Evolutionary conservation across 2,113 vertebrate species (phyloP), one percentile per base, ranked within the genome.

Genomic region (Anser brachyrhynchus): DNA sequence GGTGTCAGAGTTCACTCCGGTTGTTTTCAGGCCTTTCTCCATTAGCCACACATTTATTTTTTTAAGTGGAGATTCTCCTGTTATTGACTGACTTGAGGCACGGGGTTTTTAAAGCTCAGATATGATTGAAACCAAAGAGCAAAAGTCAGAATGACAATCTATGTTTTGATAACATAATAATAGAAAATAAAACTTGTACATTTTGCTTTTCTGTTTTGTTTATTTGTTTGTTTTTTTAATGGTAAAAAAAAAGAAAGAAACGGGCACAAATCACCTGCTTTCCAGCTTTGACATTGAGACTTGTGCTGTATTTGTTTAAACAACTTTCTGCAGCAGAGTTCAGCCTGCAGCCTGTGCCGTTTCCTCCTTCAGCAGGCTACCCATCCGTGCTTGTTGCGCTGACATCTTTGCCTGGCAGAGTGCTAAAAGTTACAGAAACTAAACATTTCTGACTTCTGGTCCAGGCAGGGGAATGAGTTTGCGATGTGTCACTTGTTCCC

Each of bases 291-390:
- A 76, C 51, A 5, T 11, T 39, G 6, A 72, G 69, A 88, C 28
- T 76, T 57, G 44, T 54, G 17, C 26, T 37, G 16, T 18, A 39
- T 55, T 43, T 22, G 6, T 39, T 87, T 61, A 33, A 90, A 82
- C 41, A n/a, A 26, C 22, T 39, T 16, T 52, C 12, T 37, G 39
- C 67, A 82, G 12, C 73, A 74, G 35, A 39, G 51, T 23, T 39
- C 29, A 67, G 28, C 51, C 61, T 65, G 28, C 31, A 52, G 4
- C 4, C 6, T 0, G 0, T 46, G 51, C n/a, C 3, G 2, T 25
- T 6, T 59, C 25, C 54, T 46, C 59, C 25, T 57, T 26, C 73
- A 59, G 33, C 76, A 72, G n/a, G 28, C 74, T 28, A 54, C 55
- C 33, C 61, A 13, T 12, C 65, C 4, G 1, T 4, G 5, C 29